phyloP scores from a whole-genome alignment of 2,888 invertebrate genomes.

The Anaspis maculata region DNA sequence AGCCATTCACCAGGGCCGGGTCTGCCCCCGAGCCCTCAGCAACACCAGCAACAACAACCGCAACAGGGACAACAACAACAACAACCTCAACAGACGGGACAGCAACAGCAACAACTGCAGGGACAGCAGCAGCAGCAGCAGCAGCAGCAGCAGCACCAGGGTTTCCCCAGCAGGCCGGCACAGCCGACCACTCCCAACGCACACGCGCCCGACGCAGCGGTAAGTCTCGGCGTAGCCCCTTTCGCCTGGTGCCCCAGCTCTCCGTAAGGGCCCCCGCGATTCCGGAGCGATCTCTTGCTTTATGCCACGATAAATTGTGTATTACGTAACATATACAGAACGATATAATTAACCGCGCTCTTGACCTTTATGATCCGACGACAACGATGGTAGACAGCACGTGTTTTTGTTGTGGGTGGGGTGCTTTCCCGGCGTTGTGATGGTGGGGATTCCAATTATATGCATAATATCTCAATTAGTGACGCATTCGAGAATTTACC shows the following conservation, averaged over 20 bases:
- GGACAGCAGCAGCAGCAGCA: slow-evolving; percentile 45
- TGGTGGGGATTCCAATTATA: slow-evolving; percentile 16
- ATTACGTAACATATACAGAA: slow-evolving; percentile 24
- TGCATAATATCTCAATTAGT: slow-evolving; percentile 17
- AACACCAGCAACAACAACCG: slow-evolving; percentile 44
- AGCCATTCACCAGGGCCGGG: slow-evolving; percentile 47
- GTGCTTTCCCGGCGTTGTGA: slow-evolving; percentile 13
- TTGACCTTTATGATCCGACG: slow-evolving; percentile 30
- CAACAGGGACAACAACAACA: slow-evolving; percentile 43
- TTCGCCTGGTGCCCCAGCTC: background rate
- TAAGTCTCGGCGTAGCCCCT: slow-evolving; percentile 44
- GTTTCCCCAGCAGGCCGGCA: slow-evolving; percentile 60
- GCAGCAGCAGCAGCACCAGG: slow-evolving; percentile 45
- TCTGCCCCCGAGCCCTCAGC: slow-evolving; percentile 51
- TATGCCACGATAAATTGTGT: slow-evolving; percentile 15
- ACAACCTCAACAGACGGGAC: slow-evolving; percentile 58
- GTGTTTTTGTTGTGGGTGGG: slow-evolving; percentile 30
- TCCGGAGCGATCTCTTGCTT: too few species aligned
- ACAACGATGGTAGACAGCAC: slow-evolving; percentile 34
- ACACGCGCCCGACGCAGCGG: slow-evolving; percentile 66
- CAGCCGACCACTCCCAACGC: slow-evolving; percentile 71
- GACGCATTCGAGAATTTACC: slow-evolving; percentile 14
- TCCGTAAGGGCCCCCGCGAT: background rate
- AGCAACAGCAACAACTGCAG: slow-evolving; percentile 46
- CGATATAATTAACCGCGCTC: slow-evolving; percentile 29